Conservation (phyloP, 2,797 vertebrate genomes). For the Psittacula derbiana region DNA sequence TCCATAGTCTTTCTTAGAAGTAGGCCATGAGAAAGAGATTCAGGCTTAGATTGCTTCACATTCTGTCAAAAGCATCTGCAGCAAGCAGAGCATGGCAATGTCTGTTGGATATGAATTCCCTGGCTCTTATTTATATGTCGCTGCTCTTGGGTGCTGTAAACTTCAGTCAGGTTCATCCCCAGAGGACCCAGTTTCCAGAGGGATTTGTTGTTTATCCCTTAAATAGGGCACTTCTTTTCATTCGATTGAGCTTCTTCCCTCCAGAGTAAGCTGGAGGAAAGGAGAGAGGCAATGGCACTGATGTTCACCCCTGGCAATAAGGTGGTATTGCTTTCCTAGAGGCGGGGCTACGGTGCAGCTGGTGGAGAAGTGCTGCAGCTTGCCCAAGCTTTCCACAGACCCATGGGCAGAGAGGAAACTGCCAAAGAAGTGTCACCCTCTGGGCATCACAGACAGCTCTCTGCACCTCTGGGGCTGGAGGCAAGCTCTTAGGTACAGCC, state of each 20-base stretch:
- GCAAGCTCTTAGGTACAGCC: background rate
- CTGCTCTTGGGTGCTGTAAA: background rate
- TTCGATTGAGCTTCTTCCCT: background rate
- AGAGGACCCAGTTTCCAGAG: background rate
- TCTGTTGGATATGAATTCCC: rapidly evolving
- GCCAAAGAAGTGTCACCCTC: slow-evolving; percentile 23
- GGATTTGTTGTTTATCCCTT: background rate
- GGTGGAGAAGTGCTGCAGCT: background rate
- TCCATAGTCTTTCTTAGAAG: background rate
- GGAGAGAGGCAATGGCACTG: rapidly evolving
- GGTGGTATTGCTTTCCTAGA: background rate
- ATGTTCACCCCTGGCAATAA: background rate
- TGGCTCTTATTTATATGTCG: background rate
- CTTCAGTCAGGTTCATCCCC: background rate
- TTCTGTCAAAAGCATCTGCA: background rate
- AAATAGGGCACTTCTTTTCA: background rate
- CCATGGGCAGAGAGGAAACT: background rate
- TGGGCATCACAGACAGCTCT: background rate
- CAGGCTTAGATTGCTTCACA: background rate
- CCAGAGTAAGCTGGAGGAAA: background rate
- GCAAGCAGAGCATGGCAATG: background rate
- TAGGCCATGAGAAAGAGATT: background rate
- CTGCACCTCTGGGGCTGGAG: background rate
- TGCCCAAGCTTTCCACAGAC: background rate
- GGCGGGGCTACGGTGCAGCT: background rate